phyloP scores from a whole-genome alignment of 2,113 vertebrate species.

The Raja brachyura region DNA sequence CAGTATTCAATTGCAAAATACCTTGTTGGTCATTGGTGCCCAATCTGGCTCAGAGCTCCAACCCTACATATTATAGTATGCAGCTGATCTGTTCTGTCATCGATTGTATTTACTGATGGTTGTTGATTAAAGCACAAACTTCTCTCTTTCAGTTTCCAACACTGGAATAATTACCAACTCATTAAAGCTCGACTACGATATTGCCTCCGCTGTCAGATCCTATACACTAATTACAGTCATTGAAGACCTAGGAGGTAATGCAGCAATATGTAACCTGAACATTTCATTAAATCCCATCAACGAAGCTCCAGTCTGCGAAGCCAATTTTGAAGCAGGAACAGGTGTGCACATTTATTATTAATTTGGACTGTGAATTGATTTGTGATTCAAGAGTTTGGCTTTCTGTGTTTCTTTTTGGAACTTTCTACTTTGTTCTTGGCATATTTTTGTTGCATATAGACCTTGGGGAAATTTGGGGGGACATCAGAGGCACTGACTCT shows the following conservation, averaged over 20 bases:
- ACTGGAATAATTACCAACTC: constrained; percentile 2
- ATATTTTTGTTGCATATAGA: too few species aligned
- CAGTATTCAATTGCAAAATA: too few species aligned
- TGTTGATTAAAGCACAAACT: neutral
- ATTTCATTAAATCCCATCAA: neutral
- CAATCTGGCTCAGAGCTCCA: neutral
- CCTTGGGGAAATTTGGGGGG: too few species aligned
- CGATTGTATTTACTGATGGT: too few species aligned
- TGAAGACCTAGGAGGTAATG: neutral
- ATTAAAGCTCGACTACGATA: constrained; percentile 4
- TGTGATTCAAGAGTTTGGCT: too few species aligned
- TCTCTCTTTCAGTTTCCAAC: neutral
- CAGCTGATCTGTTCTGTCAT: too few species aligned
- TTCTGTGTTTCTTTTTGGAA: too few species aligned
- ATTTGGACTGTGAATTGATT: too few species aligned
- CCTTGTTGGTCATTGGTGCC: too few species aligned
- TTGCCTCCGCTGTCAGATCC: neutral
- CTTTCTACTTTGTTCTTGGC: too few species aligned
- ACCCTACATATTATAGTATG: neutral
- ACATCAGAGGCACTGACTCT: too few species aligned
- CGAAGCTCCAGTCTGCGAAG: constrained; percentile 4
- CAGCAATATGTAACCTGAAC: neutral
- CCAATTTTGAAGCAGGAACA: neutral
- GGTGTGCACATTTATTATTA: neutral
- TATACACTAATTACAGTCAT: neutral